Conservation (phyloP, 2,113 vertebrate genomes). For the Bubalus kerabau region DNA sequence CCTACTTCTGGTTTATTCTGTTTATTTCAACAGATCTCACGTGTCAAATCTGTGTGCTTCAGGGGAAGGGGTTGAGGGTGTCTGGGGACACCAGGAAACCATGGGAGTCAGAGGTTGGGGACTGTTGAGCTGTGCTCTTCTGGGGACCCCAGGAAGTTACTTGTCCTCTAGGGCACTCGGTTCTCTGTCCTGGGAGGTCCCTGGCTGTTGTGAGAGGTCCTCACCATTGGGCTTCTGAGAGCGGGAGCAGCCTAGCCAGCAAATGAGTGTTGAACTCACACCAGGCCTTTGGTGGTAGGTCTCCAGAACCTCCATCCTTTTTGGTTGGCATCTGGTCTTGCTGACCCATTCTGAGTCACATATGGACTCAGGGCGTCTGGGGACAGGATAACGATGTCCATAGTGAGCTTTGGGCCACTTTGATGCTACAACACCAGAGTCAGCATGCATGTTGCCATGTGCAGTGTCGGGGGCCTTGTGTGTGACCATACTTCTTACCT, state of each 20-base stretch:
- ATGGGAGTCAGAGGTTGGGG: neutral
- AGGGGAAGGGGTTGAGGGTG: neutral
- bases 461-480: too few relatives aligned
- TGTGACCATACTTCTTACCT: neutral
- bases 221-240: neutral
- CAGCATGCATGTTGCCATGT: rapidly evolving
- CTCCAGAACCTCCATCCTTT: neutral
- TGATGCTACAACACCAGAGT: neutral
- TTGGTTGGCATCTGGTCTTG: neutral
- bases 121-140: neutral
- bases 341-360: neutral
- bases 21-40: neutral
- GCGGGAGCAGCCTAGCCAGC: neutral
- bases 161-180: neutral
- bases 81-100: neutral
- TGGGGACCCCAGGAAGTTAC: neutral
- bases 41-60: neutral
- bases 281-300: neutral
- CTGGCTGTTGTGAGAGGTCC: neutral
- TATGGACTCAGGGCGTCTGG: neutral
- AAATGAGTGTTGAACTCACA: neutral
- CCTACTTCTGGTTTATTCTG: neutral
- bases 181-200: neutral
- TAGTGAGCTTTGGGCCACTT: neutral
- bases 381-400: neutral